Conservation (phyloP, 2,113 vertebrate species). For the Poeciliopsis retropinna region DNA sequence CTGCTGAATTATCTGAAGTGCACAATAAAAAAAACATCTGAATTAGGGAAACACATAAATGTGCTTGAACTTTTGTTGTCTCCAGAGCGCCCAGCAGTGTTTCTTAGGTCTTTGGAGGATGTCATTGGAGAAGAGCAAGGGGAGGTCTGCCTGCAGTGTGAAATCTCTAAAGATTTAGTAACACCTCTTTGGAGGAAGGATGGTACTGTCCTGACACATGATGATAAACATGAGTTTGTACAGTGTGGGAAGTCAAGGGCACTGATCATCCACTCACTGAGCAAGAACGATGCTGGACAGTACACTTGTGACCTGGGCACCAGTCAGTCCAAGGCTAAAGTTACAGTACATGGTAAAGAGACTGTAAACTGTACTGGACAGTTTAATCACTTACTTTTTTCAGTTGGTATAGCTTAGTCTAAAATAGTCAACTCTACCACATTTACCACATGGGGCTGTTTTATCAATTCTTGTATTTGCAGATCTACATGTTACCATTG, state of each 20-base stretch:
- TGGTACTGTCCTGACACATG: constrained; percentile 74
- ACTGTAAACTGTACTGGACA: neutral
- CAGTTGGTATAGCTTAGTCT: neutral
- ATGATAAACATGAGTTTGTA: constrained; percentile 86
- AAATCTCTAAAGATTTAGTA: constrained; percentile 87
- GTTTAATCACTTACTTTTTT: neutral
- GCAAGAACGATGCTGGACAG: constrained; percentile 85
- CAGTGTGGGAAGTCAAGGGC: constrained; percentile 82
- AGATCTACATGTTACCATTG: constrained; percentile 90
- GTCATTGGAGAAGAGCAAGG: constrained; percentile 83
- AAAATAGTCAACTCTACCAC: neutral
- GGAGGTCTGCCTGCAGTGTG: constrained; percentile 85
- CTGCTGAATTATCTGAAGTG: neutral
- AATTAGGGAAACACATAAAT: constrained; percentile 4
- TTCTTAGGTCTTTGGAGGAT: constrained; percentile 89
- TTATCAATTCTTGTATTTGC: constrained; percentile 11
- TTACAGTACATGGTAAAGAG: constrained; percentile 87
- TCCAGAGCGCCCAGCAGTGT: constrained; percentile 88
- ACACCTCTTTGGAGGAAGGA: constrained; percentile 90
- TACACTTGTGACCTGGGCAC: constrained; percentile 89
- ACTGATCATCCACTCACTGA: constrained; percentile 85
- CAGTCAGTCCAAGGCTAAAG: constrained; percentile 86
- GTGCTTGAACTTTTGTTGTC: neutral
- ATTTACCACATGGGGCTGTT: neutral
- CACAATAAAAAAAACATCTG: neutral